Evolutionary conservation across 2,888 invertebrate species (phyloP).

Genomic region (Zootermopsis nevadensis): DNA sequence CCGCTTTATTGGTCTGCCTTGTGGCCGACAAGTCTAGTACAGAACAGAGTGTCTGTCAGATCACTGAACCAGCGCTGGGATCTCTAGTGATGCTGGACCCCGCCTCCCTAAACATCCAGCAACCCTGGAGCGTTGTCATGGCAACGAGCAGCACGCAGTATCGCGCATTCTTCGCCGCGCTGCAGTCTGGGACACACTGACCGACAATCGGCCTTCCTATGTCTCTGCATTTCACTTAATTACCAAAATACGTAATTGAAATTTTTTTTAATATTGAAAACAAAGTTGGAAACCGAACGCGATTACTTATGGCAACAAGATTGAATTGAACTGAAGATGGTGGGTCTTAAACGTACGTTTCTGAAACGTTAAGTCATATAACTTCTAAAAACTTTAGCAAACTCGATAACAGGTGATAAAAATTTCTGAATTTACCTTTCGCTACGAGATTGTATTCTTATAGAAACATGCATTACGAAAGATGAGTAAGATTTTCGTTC

Average conservation of each 20-base stretch:
- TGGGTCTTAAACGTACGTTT: not conserved
- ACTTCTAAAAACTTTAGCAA: not conserved
- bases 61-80: slow-evolving; percentile 22
- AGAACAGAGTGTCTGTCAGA: slow-evolving; percentile 6
- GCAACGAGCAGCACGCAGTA: slow-evolving; percentile 32
- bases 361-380: not conserved
- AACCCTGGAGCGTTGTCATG: slow-evolving; percentile 40
- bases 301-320: not conserved
- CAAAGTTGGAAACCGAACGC: not conserved
- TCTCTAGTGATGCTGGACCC: slow-evolving; percentile 21
- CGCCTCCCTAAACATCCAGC: slow-evolving; percentile 36
- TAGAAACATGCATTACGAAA: no score
- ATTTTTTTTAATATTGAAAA: not conserved
- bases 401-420: not conserved
- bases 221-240: not conserved
- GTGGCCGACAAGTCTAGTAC: not conserved
- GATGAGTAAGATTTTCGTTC: no score
- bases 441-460: no score
- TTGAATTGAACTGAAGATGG: no score
- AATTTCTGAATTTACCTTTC: no score
- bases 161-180: not conserved
- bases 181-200: not conserved
- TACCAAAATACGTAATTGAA: not conserved
- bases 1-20: no score
- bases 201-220: not conserved